Evolutionary conservation across 2,888 invertebrate genomes (phyloP).

Genomic region (Octodonta nipae): DNA sequence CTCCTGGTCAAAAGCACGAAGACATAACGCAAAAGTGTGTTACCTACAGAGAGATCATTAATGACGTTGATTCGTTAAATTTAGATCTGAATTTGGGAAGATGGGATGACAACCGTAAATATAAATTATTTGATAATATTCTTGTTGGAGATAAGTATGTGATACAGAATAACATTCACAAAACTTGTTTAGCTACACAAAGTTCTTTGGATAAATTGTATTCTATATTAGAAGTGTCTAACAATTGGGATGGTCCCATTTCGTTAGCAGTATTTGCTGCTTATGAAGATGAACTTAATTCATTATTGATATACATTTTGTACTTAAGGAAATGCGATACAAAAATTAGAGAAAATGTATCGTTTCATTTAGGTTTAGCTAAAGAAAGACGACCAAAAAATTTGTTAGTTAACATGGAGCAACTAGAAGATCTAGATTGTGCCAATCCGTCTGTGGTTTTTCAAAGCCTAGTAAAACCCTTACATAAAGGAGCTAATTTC

Average conservation of each 20-base stretch:
- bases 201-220: slow-evolving; percentile 70
- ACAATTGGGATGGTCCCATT: slow-evolving; percentile 76
- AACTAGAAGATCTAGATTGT: slow-evolving; percentile 43
- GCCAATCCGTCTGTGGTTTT: slow-evolving; percentile 49
- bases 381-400: slow-evolving; percentile 36
- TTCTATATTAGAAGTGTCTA: slow-evolving; percentile 61
- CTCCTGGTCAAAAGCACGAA: slow-evolving; percentile 12
- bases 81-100: slow-evolving; percentile 55
- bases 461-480: slow-evolving; percentile 41
- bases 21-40: slow-evolving; percentile 17
- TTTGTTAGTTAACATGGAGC: slow-evolving; percentile 27
- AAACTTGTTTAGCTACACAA: slow-evolving; percentile 64
- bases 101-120: slow-evolving; percentile 59
- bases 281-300: slow-evolving; percentile 60
- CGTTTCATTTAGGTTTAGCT: slow-evolving; percentile 63
- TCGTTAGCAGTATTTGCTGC: slow-evolving; percentile 71
- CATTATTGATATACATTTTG: slow-evolving; percentile 57
- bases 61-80: slow-evolving; percentile 36
- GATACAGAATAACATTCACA: slow-evolving; percentile 43
- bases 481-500: slow-evolving; percentile 14
- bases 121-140: slow-evolving; percentile 60
- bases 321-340: slow-evolving; percentile 65
- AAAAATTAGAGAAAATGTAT: slow-evolving; percentile 57
- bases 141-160: slow-evolving; percentile 53
- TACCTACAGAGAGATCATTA: slow-evolving; percentile 8